These are phyloP conservation scores for Strigamia transsilvanica DNA, from an alignment of 2,888 invertebrate genomes.

Conservation along the genomic window DNA sequence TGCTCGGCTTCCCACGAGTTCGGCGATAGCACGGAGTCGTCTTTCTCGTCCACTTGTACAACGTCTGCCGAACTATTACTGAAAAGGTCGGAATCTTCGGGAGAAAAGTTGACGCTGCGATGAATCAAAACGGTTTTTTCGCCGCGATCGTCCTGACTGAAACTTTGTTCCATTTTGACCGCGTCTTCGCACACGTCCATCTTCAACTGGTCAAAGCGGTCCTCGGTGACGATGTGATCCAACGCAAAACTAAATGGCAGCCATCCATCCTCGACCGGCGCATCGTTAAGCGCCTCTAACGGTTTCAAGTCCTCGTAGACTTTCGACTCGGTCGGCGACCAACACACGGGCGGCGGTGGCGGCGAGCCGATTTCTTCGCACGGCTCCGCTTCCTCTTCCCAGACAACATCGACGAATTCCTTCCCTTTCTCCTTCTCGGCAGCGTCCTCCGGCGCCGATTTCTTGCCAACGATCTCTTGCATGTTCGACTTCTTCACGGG, in stretches of 20 bases:
- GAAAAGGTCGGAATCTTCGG: neutral
- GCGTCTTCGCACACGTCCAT: neutral
- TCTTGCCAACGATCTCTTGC: neutral
- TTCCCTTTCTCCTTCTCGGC: neutral
- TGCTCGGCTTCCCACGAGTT: neutral
- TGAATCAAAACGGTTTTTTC: neutral
- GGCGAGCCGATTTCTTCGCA: neutral
- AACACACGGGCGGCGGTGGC: constrained; percentile 38
- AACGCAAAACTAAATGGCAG: neutral
- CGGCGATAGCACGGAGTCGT: neutral
- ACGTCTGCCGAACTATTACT: neutral
- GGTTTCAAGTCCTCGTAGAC: neutral
- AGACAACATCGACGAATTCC: neutral
- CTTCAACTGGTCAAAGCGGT: neutral
- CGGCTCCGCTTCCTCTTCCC: neutral
- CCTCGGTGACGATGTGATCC: neutral
- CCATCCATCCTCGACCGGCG: constrained; percentile 12
- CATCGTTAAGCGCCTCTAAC: neutral
- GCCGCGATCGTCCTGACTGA: neutral
- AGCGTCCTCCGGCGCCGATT: neutral
- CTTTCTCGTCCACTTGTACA: neutral
- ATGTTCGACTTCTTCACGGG: neutral
- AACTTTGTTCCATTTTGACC: neutral
- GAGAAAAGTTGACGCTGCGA: neutral
- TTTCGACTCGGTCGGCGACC: constrained; percentile 51